phyloP scores from a whole-genome alignment of 2,888 invertebrate genomes.

The Beris chalybata region DNA sequence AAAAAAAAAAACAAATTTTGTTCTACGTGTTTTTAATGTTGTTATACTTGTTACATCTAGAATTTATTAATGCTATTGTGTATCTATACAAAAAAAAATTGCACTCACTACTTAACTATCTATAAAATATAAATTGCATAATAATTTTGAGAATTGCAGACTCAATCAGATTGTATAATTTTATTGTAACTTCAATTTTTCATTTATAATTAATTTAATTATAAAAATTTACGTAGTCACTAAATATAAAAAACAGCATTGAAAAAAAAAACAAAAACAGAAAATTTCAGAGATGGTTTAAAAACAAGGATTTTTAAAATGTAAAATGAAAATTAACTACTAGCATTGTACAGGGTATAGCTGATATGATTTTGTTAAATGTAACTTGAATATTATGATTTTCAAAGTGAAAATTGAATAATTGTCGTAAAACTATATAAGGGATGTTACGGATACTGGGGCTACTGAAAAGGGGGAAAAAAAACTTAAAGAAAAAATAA shows the following conservation, averaged over 20 bases:
- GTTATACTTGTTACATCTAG: not conserved
- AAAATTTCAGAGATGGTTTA: conserved; percentile 5
- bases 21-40: conserved; percentile 4
- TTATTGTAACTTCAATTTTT: conserved; percentile 12
- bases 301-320: conserved; percentile 10
- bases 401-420: conserved; percentile 3
- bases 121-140: conserved; percentile 5
- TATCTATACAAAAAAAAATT: not conserved
- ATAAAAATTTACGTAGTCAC: not conserved
- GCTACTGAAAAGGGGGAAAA: too few relatives aligned
- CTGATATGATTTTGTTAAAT: conserved; percentile 1
- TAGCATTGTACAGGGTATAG: conserved; percentile 38
- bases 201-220: not conserved
- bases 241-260: not conserved
- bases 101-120: not conserved
- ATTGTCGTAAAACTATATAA: not conserved
- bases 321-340: conserved; percentile 13
- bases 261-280: not conserved
- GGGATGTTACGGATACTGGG: too few relatives aligned
- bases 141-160: conserved; percentile 55
- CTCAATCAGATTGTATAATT: conserved; percentile 57
- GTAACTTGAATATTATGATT: conserved; percentile 19
- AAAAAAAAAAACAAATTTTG: conserved; percentile 11
- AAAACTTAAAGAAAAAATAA: too few relatives aligned
- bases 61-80: not conserved